These are phyloP conservation scores for Meteorus colon DNA, from an alignment of 2,888 invertebrate species.

Conservation along the genomic window DNA sequence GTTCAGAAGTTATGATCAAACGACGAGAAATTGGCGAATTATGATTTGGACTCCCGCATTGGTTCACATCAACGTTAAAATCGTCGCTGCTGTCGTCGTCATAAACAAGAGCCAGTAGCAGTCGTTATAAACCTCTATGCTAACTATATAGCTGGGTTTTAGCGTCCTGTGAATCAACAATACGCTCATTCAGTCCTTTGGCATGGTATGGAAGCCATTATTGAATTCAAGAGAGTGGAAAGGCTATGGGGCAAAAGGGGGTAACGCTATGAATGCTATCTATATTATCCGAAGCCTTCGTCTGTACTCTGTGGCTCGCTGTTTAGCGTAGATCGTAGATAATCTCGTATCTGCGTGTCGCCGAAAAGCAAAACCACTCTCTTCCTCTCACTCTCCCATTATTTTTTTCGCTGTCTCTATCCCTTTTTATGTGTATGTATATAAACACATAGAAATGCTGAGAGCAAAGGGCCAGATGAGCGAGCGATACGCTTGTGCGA, in stretches of 20 bases:
- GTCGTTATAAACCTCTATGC: not conserved
- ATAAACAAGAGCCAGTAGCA: not conserved
- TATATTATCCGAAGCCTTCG: slow-evolving; percentile 67
- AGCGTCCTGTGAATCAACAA: slow-evolving; percentile 57
- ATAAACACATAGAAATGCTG: slow-evolving; percentile 18
- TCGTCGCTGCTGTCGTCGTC: not conserved
- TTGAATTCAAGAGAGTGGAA: slow-evolving; percentile 62
- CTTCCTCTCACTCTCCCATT: slow-evolving; percentile 22
- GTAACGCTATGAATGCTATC: slow-evolving; percentile 67
- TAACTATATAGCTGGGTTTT: slow-evolving; percentile 7
- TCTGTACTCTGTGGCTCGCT: slow-evolving; percentile 54
- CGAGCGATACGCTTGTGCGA: slow-evolving; percentile 61
- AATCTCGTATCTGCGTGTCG: slow-evolving; percentile 67
- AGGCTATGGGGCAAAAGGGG: slow-evolving; percentile 40
- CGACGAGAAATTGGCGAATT: too few species aligned
- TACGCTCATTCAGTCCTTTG: slow-evolving; percentile 61
- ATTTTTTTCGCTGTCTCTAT: slow-evolving; percentile 11
- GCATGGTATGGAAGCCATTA: slow-evolving; percentile 62
- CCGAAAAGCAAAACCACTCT: slow-evolving; percentile 70
- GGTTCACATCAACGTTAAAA: not conserved
- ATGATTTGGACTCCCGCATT: not conserved
- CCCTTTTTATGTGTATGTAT: slow-evolving; percentile 23
- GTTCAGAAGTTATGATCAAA: too few species aligned
- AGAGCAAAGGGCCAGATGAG: slow-evolving; percentile 59
- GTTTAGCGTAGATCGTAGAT: slow-evolving; percentile 72